These are phyloP conservation scores for Teinopalpus imperialis DNA, from an alignment of 2,888 invertebrate genomes.

Conservation along the genomic window DNA sequence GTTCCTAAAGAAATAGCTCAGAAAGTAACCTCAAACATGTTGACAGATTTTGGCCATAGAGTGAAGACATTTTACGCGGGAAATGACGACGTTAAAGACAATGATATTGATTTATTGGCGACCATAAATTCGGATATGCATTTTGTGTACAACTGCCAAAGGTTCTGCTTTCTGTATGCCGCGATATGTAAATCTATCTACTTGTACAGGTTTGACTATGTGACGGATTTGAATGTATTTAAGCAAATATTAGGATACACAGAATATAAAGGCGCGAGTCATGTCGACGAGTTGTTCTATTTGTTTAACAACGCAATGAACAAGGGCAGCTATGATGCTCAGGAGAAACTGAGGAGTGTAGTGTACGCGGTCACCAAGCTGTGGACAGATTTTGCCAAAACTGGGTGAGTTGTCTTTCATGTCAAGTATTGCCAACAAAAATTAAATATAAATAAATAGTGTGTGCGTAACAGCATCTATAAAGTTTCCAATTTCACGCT, in stretches of 20 bases:
- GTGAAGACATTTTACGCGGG: constrained; percentile 40
- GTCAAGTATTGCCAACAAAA: no score
- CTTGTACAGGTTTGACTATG: constrained; percentile 40
- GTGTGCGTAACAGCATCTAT: no score
- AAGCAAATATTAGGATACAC: constrained; percentile 30
- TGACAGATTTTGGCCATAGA: constrained; percentile 33
- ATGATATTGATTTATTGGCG: constrained; percentile 28
- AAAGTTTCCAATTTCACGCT: no score
- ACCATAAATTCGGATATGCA: constrained; percentile 32
- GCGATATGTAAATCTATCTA: constrained; percentile 30
- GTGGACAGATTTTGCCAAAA: constrained; percentile 69
- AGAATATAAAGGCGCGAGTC: constrained; percentile 48
- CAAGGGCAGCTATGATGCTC: constrained; percentile 44
- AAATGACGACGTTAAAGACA: constrained; percentile 31
- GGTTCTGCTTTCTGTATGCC: constrained; percentile 35
- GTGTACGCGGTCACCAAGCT: constrained; percentile 51
- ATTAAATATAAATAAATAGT: no score
- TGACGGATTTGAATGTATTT: constrained; percentile 39
- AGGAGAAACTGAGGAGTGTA: constrained; percentile 48
- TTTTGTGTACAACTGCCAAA: constrained; percentile 34
- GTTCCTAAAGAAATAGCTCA: constrained; percentile 39
- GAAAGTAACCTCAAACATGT: constrained; percentile 29
- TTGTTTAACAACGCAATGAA: constrained; percentile 50
- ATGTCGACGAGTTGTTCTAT: constrained; percentile 65
- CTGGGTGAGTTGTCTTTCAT: constrained; percentile 47